phyloP scores from a whole-genome alignment of 1,140 invertebrate species.

The Coelopa frigida region DNA sequence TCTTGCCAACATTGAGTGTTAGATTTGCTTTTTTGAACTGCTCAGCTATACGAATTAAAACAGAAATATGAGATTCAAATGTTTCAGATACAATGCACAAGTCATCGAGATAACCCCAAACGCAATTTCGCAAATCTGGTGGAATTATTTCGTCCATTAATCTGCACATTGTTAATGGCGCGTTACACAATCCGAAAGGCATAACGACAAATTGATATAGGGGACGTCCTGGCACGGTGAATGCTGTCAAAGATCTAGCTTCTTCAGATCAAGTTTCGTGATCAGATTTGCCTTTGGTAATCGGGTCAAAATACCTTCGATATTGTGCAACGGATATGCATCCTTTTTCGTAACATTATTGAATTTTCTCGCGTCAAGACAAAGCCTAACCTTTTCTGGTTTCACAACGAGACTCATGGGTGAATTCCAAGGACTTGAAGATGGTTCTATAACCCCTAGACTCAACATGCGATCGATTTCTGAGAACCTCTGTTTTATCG shows the following conservation, averaged over 20 bases:
- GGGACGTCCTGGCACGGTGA: slow-evolving; percentile 40
- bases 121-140: slow-evolving; percentile 30
- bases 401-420: slow-evolving; percentile 24
- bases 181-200: slow-evolving; percentile 21
- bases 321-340: slow-evolving; percentile 19
- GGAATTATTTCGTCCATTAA: slow-evolving; percentile 31
- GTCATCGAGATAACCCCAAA: slow-evolving; percentile 18
- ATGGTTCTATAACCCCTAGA: slow-evolving; percentile 18
- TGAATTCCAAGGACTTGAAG: slow-evolving; percentile 8
- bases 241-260: slow-evolving; percentile 43
- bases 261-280: slow-evolving; percentile 23
- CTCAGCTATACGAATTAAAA: slow-evolving; percentile 36
- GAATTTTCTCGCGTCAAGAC: slow-evolving; percentile 29
- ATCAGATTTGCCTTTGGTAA: slow-evolving; percentile 16
- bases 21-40: slow-evolving; percentile 38
- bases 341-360: slow-evolving; percentile 19
- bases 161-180: slow-evolving; percentile 9
- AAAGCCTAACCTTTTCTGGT: slow-evolving; percentile 24
- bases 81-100: slow-evolving; percentile 5
- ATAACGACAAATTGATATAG: slow-evolving; percentile 23
- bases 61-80: slow-evolving; percentile 41
- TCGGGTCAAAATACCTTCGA: slow-evolving; percentile 19
- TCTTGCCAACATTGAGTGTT: slow-evolving; percentile 46
- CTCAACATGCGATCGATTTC: slow-evolving; percentile 21
- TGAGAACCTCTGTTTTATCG: slow-evolving; percentile 16